Percentiles rank a stretch among this genome's conserved stretches.
Evolutionary conservation across 1,140 invertebrate genomes (phyloP).

Genomic region (Maniola jurtina): DNA sequence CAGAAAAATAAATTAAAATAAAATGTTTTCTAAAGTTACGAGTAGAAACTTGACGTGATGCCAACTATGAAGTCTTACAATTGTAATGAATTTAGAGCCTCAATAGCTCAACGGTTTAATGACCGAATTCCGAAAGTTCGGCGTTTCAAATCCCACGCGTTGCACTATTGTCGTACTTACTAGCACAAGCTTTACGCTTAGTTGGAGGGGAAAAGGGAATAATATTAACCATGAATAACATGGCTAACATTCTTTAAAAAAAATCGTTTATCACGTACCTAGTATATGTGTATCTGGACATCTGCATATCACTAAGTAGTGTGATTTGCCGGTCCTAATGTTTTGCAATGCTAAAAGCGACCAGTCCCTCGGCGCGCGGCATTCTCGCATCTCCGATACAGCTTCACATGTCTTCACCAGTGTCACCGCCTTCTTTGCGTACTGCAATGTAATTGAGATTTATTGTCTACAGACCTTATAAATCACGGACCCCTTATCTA

Average conservation of each 20-base stretch:
- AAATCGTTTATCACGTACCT: conserved; percentile 79
- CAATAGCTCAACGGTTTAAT: too few species aligned
- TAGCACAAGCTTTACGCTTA: too few species aligned
- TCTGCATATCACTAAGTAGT: conserved; percentile 95
- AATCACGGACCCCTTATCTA: background rate
- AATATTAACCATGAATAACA: too few species aligned
- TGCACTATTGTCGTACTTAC: too few species aligned
- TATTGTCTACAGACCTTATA: background rate
- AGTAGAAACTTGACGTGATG: too few species aligned
- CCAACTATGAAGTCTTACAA: too few species aligned
- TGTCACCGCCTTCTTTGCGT: conserved; percentile 87
- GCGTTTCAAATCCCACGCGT: too few species aligned
- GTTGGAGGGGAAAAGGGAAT: too few species aligned
- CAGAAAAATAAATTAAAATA: background rate
- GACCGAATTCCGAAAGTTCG: too few species aligned
- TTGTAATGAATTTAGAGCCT: too few species aligned
- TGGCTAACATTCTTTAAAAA: too few species aligned
- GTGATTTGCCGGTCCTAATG: conserved; percentile 94
- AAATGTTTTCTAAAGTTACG: background rate
- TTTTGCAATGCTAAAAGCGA: conserved; percentile 94
- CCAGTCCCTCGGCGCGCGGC: conserved; percentile 93
- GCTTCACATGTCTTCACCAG: conserved; percentile 96
- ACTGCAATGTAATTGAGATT: conserved; percentile 50
- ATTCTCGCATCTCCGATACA: conserved; percentile 92
- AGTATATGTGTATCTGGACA: conserved; percentile 91